These are phyloP conservation scores for Drosophila orosa DNA, from an alignment of 1,140 invertebrate genomes.

Conservation along the genomic window DNA sequence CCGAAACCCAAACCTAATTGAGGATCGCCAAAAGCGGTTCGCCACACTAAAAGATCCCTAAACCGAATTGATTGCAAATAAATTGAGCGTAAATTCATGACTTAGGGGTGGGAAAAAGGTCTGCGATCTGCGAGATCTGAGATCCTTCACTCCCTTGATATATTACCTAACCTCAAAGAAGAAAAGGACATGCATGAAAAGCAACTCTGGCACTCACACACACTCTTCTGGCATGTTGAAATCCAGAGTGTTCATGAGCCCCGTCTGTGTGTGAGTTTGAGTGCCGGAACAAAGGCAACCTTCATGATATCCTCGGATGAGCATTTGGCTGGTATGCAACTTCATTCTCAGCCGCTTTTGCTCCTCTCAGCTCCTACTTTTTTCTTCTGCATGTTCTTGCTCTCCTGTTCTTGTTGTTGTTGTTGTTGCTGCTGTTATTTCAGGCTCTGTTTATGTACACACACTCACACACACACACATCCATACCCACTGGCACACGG, in stretches of 20 bases:
- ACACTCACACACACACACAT: conserved; percentile 26
- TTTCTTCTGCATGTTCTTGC: conserved; percentile 24
- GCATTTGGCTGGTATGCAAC: conserved; percentile 66
- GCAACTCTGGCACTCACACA: conserved; percentile 21
- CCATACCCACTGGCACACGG: conserved; percentile 13
- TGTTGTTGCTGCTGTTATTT: conserved; percentile 57
- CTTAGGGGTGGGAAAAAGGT: conserved; percentile 9
- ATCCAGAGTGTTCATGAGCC: conserved; percentile 12
- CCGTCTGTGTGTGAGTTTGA: conserved; percentile 20
- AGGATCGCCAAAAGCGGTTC: conserved; percentile 23
- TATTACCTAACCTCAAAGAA: conserved; percentile 28
- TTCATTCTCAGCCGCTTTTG: conserved; percentile 25
- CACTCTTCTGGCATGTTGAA: conserved; percentile 14
- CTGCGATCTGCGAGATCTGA: conserved; percentile 12
- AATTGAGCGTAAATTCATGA: conserved; percentile 36
- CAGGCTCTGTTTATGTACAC: conserved; percentile 75
- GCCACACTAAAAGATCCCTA: background rate
- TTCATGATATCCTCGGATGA: conserved; percentile 72
- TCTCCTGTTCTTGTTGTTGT: conserved; percentile 9
- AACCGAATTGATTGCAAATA: conserved; percentile 39
- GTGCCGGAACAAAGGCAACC: conserved; percentile 44
- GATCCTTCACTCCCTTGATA: conserved; percentile 3
- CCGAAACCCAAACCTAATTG: conserved; percentile 9
- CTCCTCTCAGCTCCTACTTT: conserved; percentile 15
- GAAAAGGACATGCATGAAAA: conserved; percentile 30